Evolutionary conservation across 2,888 invertebrate genomes (phyloP), one percentile per base, ranked within the genome.

Genomic region (Nematopogon swammerdamellus): DNA sequence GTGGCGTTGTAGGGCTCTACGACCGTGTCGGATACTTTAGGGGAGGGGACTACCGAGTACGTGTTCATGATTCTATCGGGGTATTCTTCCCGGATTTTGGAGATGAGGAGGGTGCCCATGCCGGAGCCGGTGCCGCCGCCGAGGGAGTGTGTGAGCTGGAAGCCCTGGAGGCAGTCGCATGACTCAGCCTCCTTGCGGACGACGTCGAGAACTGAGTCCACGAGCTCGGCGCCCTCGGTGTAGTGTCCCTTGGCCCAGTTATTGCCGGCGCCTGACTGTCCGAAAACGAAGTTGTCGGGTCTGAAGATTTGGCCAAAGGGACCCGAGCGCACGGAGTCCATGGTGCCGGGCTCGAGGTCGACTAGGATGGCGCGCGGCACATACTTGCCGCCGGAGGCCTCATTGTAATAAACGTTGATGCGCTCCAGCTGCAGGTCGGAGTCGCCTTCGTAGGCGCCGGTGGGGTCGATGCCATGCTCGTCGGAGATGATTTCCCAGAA

Each of bases 31-130:
- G 92, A 92, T 57, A 91, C 89, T 83, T 93, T 93, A 52, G 91
- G 92, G 55, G 89, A 89, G 56, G 92, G 92, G 67, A 92, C 87
- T 49, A 92, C 90, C 52, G 90, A 85, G 64, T 91, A 91, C 53
- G 90, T 89, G 77, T 92, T 91, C 91, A 92, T 91, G 51, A 92
- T 92, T 64, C 92, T 80, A 73, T 95, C 94, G 5, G 94, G 94
- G 67, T 93, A 95, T 63, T 95, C 94, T 68, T 94, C 94, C 45
- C 93, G 81, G 62, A 94, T 94, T 68, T 94, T 94, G 44, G 91
- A 91, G 63, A 94, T 94, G 48, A 95, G 82, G 19, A 95, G 82
- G n/a, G 94, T 80, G 30, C 80, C 80, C 80, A 80, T 79, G 53
- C 80, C 80, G 54, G 80, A 80, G n/a, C 80, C 80, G 54, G 80